Evolutionary conservation across 2,113 vertebrate genomes (phyloP), one percentile per base, ranked within the genome.

Genomic region (Cyrtonyx montezumae): DNA sequence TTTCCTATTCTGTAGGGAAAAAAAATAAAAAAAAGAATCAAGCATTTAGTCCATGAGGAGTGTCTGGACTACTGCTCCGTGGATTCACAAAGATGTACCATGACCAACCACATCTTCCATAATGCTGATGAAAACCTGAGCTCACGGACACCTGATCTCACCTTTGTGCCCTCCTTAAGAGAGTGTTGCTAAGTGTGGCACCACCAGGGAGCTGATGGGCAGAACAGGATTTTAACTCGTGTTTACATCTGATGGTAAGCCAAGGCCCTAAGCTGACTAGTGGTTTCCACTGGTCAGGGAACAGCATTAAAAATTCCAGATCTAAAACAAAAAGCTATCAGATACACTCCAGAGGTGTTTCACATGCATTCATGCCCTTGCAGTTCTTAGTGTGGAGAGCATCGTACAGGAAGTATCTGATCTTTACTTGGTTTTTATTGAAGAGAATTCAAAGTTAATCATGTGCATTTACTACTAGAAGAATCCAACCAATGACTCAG

Each of bases 1-100:
- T 98, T 99, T 95, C 99, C 98, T 75, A 99, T 99, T 97, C 99
- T 99, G 88, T 17, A 90, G 85, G 5, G n/a, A 7, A 17, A 95
- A 83, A 71, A 48, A 32, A 69, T 70, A 19, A 34, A 40, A 46
- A 30, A 20, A 10, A 7, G n/a, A 11, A 10, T 30, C 30, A 53
- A 22, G 6, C 46, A 61, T 11, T 92, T 84, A 76, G 58, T 89
- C 37, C 32, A n/a, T 6, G 10, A 76, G 70, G 22, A 87, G 40
- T 8, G 42, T 43, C 55, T 67, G 48, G 78, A 9, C 36, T 79
- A 11, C 66, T 67, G 56, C 63, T 56, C n/a, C 61, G 40, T 14
- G 62, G 23, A 59, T 48, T 32, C 1, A 1, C 18, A 51, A 53
- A 73, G 28, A n/a, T 21, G 32, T 13, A 68, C 11, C 51, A 45